phyloP scores from a whole-genome alignment of 2,888 invertebrate genomes.

The Andrena trimmerana region DNA sequence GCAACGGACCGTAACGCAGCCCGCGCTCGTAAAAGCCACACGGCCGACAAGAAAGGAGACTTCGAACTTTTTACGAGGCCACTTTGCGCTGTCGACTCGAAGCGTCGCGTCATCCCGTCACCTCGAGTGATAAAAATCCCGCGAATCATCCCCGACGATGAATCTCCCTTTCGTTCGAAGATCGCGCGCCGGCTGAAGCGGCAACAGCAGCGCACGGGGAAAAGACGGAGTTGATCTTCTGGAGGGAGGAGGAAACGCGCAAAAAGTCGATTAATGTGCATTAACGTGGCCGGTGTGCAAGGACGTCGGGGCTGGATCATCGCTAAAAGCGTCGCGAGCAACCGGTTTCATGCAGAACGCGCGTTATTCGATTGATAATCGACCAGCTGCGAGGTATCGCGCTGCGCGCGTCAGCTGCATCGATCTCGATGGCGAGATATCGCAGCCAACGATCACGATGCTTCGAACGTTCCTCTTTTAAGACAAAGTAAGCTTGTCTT shows the following conservation, averaged over 20 bases:
- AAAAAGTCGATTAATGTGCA: conserved; percentile 55
- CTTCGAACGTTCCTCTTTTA: too few species aligned
- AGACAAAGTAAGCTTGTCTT: too few species aligned
- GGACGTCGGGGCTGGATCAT: conserved; percentile 72
- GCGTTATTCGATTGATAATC: conserved; percentile 50
- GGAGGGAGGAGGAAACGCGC: conserved; percentile 26
- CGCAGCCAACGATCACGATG: too few species aligned
- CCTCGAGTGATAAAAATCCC: not conserved
- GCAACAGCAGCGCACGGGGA: too few species aligned
- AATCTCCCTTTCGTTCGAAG: conserved; percentile 36
- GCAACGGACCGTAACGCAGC: conserved; percentile 28
- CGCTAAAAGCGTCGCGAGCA: conserved; percentile 75
- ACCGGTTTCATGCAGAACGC: conserved; percentile 72
- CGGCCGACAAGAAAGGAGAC: conserved; percentile 26
- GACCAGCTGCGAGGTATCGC: not conserved
- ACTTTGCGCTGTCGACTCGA: not conserved
- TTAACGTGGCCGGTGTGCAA: conserved; percentile 46
- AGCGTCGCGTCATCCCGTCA: not conserved
- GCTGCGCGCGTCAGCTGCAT: not conserved
- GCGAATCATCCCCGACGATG: not conserved
- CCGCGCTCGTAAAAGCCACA: conserved; percentile 18
- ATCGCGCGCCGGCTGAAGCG: not conserved
- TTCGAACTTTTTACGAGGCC: not conserved
- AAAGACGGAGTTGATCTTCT: not conserved
- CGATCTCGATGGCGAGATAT: not conserved